These are phyloP conservation scores for Cyclophora albipunctata DNA, from an alignment of 2,888 invertebrate genomes.

Conservation along the genomic window DNA sequence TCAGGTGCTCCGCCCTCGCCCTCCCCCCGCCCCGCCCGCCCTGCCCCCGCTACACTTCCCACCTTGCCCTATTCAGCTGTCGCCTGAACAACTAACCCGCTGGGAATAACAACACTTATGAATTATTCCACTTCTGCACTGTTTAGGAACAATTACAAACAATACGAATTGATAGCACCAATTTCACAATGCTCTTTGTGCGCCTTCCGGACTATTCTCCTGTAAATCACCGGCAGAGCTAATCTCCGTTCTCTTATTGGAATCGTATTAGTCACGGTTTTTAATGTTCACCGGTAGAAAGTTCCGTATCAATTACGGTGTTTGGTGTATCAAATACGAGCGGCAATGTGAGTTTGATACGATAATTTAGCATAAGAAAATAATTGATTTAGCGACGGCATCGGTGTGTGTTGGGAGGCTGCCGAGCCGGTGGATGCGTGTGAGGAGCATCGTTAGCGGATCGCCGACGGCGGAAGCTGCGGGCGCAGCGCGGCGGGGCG, in stretches of 20 bases:
- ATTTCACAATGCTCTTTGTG: constrained; percentile 59
- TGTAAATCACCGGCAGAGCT: constrained; percentile 22
- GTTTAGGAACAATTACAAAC: constrained; percentile 70
- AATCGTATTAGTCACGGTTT: constrained; percentile 22
- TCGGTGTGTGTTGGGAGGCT: constrained; percentile 23
- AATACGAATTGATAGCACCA: constrained; percentile 63
- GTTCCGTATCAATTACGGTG: constrained; percentile 22
- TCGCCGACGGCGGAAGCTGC: constrained; percentile 62
- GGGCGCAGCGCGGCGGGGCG: constrained; percentile 32
- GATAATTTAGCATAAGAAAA: constrained; percentile 57
- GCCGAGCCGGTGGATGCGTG: constrained; percentile 44
- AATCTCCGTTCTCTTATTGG: constrained; percentile 23
- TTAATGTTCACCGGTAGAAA: constrained; percentile 30
- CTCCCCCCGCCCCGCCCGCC: constrained; percentile 27
- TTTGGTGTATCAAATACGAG: constrained; percentile 22
- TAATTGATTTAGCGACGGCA: constrained; percentile 47
- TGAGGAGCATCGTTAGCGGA: constrained; percentile 63
- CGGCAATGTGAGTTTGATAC: constrained; percentile 35
- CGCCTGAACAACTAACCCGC: constrained; percentile 57
- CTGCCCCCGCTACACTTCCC: constrained; percentile 25
- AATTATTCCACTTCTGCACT: constrained; percentile 64
- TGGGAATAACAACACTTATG: constrained; percentile 63
- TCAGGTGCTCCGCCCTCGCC: constrained; percentile 70
- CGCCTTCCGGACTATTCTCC: constrained; percentile 36
- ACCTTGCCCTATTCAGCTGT: constrained; percentile 70